Base-by-base conservation (phyloP, 1,140 invertebrate species). In the Patella vulgata region DNA sequence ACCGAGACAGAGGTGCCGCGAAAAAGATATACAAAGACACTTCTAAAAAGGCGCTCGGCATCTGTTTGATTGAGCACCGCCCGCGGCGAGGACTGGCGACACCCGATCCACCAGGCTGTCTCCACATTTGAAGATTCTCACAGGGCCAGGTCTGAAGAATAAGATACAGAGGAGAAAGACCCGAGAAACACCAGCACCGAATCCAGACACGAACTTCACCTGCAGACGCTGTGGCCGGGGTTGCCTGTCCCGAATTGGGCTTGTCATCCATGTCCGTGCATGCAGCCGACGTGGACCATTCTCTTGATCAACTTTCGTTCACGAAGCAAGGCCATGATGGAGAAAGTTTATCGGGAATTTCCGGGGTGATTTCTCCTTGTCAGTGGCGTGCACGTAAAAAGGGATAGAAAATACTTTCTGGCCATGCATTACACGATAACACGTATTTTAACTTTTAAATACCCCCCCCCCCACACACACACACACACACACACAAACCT, bases 281-380 rank as follows among this genome's bases (percentile, higher is more conserved):
- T 59, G 56, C 56, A 46, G 56, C 17, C 55, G 43, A 57, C 55
- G n/a, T 43, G 54, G 40, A 25, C 6, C 6, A 54, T 21, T n/a
- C 3, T 25, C 47, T 50, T 54, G 23, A 2, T n/a, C 2, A n/a
- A 36, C 23, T 0, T 54, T 54, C 31, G 31, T 36, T 36, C 11
- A 2, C 28, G 52, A 28, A 36, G 52, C 28, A 17, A 19, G 8
- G 52, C 28, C 28, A 30, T 39, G 52, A n/a, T n/a, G n/a, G n/a
- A n/a, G n/a, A n/a, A n/a, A n/a, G n/a, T n/a, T n/a, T n/a, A n/a
- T n/a, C n/a, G n/a, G n/a, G n/a, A n/a, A n/a, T n/a, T n/a, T n/a
- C n/a, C n/a, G n/a, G n/a, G n/a, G n/a, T n/a, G n/a, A n/a, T n/a
- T n/a, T n/a, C n/a, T n/a, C n/a, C n/a, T n/a, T n/a, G n/a, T n/a